Evolutionary conservation across 1,140 invertebrate genomes (phyloP).

Genomic region (Gonioctena quinquepunctata): DNA sequence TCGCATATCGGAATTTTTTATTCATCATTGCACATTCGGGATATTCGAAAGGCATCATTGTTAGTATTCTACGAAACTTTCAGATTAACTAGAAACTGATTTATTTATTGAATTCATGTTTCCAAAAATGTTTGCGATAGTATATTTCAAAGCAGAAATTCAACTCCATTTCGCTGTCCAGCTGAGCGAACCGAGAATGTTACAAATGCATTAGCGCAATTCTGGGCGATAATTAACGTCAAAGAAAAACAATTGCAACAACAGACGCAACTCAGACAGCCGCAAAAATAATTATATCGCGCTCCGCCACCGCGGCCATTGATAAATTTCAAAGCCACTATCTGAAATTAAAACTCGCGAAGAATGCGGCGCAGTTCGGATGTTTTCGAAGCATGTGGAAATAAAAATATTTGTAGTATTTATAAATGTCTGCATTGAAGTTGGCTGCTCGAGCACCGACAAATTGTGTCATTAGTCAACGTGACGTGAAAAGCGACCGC

Average conservation of each 20-base stretch:
- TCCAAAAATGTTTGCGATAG: no score
- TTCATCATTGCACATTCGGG: no score
- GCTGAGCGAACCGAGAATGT: not conserved
- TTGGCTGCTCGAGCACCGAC: slow-evolving; percentile 33
- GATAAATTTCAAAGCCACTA: slow-evolving; percentile 12
- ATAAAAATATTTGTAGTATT: slow-evolving; percentile 26
- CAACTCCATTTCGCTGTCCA: not conserved
- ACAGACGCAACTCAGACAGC: not conserved
- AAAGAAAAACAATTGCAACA: slow-evolving; percentile 5
- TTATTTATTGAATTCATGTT: no score
- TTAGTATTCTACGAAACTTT: no score
- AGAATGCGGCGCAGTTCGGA: slow-evolving; percentile 16
- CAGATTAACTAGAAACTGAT: no score
- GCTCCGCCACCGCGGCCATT: not conserved
- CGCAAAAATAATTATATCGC: slow-evolving; percentile 6
- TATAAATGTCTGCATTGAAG: slow-evolving; percentile 27
- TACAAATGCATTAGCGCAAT: not conserved
- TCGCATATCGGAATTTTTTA: no score
- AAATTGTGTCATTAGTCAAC: slow-evolving; percentile 40
- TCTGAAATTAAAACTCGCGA: slow-evolving; percentile 17
- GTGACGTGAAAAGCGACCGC: slow-evolving; percentile 31
- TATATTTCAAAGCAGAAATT: no score
- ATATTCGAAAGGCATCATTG: no score
- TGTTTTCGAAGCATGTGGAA: slow-evolving; percentile 14
- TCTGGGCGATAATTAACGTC: not conserved